Base-by-base conservation (phyloP, 2,113 vertebrate genomes). In the Pluvianellus socialis region DNA sequence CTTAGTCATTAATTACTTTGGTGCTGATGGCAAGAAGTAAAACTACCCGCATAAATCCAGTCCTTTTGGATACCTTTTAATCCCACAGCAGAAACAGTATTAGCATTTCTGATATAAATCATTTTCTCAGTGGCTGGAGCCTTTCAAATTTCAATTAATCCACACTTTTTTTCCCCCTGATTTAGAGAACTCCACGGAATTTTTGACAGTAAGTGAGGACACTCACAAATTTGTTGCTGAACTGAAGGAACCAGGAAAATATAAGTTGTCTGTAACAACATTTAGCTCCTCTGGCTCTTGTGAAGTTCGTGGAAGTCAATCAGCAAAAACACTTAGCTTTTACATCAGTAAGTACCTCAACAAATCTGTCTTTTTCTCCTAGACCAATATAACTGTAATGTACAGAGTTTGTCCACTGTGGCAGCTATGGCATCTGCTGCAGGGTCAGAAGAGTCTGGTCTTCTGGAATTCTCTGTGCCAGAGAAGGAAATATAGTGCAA, bases 261-360 rank as follows among this genome's bases (percentile, higher is more conserved):
- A 99, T 8, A 98, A 96, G 4, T 97, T 99, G 35, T 98, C 97
- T 21, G 98, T 99, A 68, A 98, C 98, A 59, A 99, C 99, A 2
- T 98, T 99, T 56, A 99, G 99, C 88, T 98, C 98, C 3, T 97
- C 98, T 2, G 99, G 99, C 75, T 98, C 98, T 74, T 99, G 99
- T 15, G 98, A 99, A 76, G 96, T 98, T 73, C 97, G 99, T 42
- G 99, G 98, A 97, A 99, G 99, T 89, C 93, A 97, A n/a, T 94
- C 97, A 20, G 95, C 98, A 95, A 98, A 98, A 67, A 98, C 98
- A 9, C 98, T 99, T 92, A 98, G 98, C 91, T 99, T 99, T 98
- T 99, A 99, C 86, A 98, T 99, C 93, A 98, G 99, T 99, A 98
- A 97, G 99, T 98, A 97, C 80, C 73, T 71, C 63, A 85, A 68